Evolutionary conservation across 2,888 invertebrate genomes (phyloP).

Genomic region (Polymixis flavicincta): DNA sequence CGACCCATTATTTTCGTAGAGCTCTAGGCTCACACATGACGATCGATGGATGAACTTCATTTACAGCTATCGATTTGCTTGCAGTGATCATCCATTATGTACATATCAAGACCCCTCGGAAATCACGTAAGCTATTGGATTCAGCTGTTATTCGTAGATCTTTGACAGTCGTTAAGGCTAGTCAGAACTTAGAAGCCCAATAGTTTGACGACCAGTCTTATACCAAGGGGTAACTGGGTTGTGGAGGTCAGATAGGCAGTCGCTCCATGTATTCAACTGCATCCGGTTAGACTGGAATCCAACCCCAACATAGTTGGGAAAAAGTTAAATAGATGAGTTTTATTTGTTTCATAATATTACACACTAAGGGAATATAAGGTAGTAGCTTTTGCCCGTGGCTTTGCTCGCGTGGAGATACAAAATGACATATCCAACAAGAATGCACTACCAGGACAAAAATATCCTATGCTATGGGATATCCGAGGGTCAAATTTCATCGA

Average conservation of each 20-base stretch:
- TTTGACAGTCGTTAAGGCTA: not conserved
- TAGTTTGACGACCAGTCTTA: not conserved
- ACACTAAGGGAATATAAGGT: not conserved
- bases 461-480: not conserved
- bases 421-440: not conserved
- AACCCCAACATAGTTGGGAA: not conserved
- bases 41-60: not conserved
- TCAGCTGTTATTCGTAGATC: not conserved
- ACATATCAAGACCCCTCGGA: not conserved
- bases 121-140: not conserved
- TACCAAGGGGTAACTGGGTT: not conserved
- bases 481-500: not conserved
- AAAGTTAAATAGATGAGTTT: not conserved
- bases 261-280: not conserved
- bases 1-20: no score
- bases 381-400: not conserved
- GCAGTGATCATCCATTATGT: not conserved
- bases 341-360: not conserved
- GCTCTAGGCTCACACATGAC: not conserved
- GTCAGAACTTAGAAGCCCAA: not conserved
- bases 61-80: not conserved
- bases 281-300: not conserved
- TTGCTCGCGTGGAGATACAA: not conserved
- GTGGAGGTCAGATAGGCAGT: not conserved
- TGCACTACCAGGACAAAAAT: no score